These are phyloP conservation scores for Chrysopa pallens DNA, from an alignment of 1,140 invertebrate species.

Conservation along the genomic window DNA sequence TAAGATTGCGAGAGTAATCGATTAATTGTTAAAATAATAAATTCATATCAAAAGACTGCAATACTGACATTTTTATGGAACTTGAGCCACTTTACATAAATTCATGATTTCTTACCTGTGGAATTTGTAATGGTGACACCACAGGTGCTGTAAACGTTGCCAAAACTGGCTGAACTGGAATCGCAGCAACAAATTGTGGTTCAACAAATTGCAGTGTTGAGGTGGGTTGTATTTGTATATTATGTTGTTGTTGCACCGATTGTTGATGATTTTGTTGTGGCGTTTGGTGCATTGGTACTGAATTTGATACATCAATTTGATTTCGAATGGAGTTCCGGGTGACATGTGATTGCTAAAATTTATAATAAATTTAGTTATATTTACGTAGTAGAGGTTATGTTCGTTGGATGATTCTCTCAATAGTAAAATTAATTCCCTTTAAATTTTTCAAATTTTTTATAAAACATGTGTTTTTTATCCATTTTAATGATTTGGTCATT, in stretches of 20 bases:
- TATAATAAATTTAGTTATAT: background rate
- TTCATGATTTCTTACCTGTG: background rate
- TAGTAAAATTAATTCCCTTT: too few relatives aligned
- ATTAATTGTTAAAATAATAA: too few relatives aligned
- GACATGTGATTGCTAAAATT: background rate
- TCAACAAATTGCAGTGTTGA: conserved; percentile 25
- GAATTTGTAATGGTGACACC: conserved; percentile 19
- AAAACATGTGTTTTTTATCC: too few relatives aligned
- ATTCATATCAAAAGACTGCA: too few relatives aligned
- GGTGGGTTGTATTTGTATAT: conserved; percentile 7
- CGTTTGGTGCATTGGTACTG: conserved; percentile 11
- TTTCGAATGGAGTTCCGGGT: too few relatives aligned
- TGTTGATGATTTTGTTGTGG: conserved; percentile 10
- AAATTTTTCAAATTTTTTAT: too few relatives aligned
- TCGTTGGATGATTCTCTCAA: too few relatives aligned
- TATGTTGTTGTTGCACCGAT: background rate
- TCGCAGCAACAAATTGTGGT: conserved; percentile 37
- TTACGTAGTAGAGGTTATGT: too few relatives aligned
- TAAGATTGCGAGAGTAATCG: too few relatives aligned
- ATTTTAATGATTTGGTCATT: too few relatives aligned
- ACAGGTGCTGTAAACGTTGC: conserved; percentile 20
- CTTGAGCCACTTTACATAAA: too few relatives aligned
- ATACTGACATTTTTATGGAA: too few relatives aligned
- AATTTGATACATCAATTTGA: conserved; percentile 10
- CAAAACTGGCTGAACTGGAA: conserved; percentile 38